Percentiles rank a stretch among this genome's conserved stretches.
phyloP scores from a whole-genome alignment of 2,113 vertebrate species.

The Platichthys stellatus region DNA sequence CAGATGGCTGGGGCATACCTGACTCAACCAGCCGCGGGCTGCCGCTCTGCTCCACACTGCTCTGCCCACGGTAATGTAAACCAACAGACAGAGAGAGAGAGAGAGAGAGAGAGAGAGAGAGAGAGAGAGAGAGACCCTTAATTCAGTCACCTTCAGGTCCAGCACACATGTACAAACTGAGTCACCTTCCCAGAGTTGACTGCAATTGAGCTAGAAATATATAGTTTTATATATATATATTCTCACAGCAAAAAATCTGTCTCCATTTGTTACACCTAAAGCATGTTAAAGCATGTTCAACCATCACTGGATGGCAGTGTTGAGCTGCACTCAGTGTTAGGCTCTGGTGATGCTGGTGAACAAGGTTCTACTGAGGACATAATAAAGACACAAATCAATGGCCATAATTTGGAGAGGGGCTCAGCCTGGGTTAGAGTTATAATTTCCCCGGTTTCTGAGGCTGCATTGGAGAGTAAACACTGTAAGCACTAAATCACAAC shows the following conservation, averaged over 20 bases:
- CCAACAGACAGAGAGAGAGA: slow-evolving; percentile 28
- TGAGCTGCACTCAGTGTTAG: slow-evolving; percentile 68
- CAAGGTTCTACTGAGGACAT: slow-evolving; percentile 69
- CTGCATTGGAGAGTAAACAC: slow-evolving; percentile 74
- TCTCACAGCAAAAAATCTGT: not conserved
- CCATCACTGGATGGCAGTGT: slow-evolving; percentile 83
- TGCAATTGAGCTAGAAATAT: not conserved
- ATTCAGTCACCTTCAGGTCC: slow-evolving; percentile 44
- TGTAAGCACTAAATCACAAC: slow-evolving; percentile 66
- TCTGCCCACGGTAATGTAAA: slow-evolving; percentile 57
- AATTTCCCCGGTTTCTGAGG: slow-evolving; percentile 72
- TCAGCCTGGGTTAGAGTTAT: slow-evolving; percentile 71
- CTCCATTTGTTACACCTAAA: slow-evolving; percentile 9
- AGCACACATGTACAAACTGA: slow-evolving; percentile 18
- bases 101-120: slow-evolving; percentile 16
- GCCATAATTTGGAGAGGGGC: slow-evolving; percentile 78
- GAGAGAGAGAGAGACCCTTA: slow-evolving; percentile 11
- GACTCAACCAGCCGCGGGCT: slow-evolving; percentile 62
- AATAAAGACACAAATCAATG: slow-evolving; percentile 85
- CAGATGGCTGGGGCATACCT: slow-evolving; percentile 81
- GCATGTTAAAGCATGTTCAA: not conserved
- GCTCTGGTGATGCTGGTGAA: slow-evolving; percentile 38
- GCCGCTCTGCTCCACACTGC: slow-evolving; percentile 54
- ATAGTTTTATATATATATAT: not conserved
- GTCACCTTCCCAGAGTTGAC: not conserved